Evolutionary conservation across 2,797 vertebrate species (phyloP), one percentile per base, ranked within the genome.

Genomic region (Ctenochaetus hawaiiensis): DNA sequence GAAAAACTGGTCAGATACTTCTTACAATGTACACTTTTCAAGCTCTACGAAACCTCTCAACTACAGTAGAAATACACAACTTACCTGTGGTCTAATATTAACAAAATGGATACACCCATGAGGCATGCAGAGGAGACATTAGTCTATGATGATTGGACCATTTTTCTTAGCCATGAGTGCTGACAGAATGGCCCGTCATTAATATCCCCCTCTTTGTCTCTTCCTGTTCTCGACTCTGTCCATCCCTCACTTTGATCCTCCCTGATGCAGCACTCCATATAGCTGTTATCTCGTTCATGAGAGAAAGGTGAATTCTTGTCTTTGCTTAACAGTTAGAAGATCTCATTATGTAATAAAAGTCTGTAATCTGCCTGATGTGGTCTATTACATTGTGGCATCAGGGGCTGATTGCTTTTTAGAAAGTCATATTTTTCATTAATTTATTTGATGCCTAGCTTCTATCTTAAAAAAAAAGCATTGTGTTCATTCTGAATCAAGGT

Each of bases 121-220:
- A 81, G 80, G 80, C 58, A 34, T 49, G 30, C 53, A 68, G 58
- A 69, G 85, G 72, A 74, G 72, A 80, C 69, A 73, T 51, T 26
- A 75, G 73, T 67, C 70, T 58, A 80, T 30, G 65, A 48, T 85
- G 90, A 94, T 85, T 88, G 89, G 87, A 79, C 72, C 83, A 86
- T 94, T 93, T 87, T 89, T 94, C 91, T 92, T 75, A 6, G 54
- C 88, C 20, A 3, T 82, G 83, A 88, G 83, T 71, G 79, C 80
- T 89, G 91, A 93, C 87, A 90, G 91, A 92, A 88, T 85, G 81
- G 61, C 77, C 77, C 80, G 82, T 72, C 74, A 70, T 85, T 91
- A 90, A 83, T 80, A 66, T 78, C 79, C 78, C 81, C 75, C 83
- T 70, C 72, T 71, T 72, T 10, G 9, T 83, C 81, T 78, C 75